Base-by-base conservation (phyloP, 1,140 invertebrate species). In the Ruditapes philippinarum region DNA sequence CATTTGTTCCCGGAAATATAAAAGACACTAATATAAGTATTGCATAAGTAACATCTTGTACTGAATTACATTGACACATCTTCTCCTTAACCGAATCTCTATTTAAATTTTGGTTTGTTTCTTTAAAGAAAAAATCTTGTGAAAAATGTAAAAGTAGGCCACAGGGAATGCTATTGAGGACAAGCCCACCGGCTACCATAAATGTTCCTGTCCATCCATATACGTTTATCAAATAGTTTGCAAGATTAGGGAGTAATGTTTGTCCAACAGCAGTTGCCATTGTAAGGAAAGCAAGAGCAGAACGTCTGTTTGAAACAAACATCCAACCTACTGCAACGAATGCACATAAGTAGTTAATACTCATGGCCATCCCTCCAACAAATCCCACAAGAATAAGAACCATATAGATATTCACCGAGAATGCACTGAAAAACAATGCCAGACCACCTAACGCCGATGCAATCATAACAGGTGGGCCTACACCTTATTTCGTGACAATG, bases 361-460 rank as follows among this genome's bases (percentile, higher is more conserved):
- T 84, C 82, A 84, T 84, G 14, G 42, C 11, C 40, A 84, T 28
- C n/a, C 82, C 82, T 17, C 82, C 40, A 14, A 84, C n/a, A 22
- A 84, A 68, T 33, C 82, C 82, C 0, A 84, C 65, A 19, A 70
- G 65, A 28, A 54, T 31, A 11, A 84, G 73, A 0, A 84, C 68
- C 82, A 84, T 84, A 57, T 84, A 73, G 49, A 84, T 84, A 57
- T 84, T 84, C 3, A 84, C 82, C 0, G 82, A 84, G 49, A 38
- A 70, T n/a, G 65, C 68, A 49, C 62, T 84, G 0, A 73, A 38
- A 28, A 84, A 73, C 11, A 84, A 12, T 7, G 82, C 65, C 14
- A 74, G 4, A 54, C 60, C 68, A 31, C 82, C n/a, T 0, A 31
- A n/a, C 1, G 36, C 33, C 7, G 82, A 84, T 33, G 82, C 82